phyloP scores from a whole-genome alignment of 2,113 vertebrate genomes.

The Stegostoma tigrinum region DNA sequence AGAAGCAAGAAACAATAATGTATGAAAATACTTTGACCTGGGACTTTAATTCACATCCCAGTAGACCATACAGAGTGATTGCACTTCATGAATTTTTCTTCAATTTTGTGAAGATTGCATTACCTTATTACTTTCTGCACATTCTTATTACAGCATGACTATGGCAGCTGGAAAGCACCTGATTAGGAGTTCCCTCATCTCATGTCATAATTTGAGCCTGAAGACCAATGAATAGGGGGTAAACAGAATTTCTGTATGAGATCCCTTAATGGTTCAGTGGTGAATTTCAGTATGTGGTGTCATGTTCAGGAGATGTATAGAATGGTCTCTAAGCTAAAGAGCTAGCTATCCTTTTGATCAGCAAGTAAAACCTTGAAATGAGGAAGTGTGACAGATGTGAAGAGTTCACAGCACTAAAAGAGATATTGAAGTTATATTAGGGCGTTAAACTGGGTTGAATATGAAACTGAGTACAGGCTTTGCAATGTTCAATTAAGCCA shows the following conservation, averaged over 20 bases:
- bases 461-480: not conserved
- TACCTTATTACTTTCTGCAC: not conserved
- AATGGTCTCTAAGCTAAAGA: not conserved
- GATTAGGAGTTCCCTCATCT: not conserved
- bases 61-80: not conserved
- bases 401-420: not conserved
- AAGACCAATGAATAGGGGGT: not conserved
- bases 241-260: not conserved
- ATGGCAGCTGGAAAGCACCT: not conserved
- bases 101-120: not conserved
- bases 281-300: not conserved
- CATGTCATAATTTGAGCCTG: not conserved
- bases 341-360: not conserved
- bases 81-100: not conserved
- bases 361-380: not conserved
- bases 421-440: not conserved
- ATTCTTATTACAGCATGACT: not conserved
- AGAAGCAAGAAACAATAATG: not conserved
- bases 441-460: not conserved
- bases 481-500: not conserved
- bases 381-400: not conserved
- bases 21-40: not conserved
- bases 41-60: not conserved
- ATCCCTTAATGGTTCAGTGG: not conserved
- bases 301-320: not conserved